Conservation (phyloP, 1,140 invertebrate species). For the Caenorhabditis elegans region DNA sequence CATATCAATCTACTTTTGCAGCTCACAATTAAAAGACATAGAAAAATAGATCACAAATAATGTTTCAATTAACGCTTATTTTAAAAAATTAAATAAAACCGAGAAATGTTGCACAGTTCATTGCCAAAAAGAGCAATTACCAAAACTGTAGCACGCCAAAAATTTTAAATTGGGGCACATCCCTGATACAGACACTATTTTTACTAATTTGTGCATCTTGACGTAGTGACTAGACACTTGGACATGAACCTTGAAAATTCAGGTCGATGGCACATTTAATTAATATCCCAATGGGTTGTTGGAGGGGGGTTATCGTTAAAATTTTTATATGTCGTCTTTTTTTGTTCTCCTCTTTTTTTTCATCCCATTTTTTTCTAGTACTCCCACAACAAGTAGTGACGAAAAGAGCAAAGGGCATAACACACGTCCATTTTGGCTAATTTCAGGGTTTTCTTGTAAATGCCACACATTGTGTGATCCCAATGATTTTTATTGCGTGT, state of each 20-base stretch:
- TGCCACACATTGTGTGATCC: neutral
- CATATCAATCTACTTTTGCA: too few relatives aligned
- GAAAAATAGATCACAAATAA: too few relatives aligned
- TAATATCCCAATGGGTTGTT: neutral
- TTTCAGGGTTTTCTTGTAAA: neutral
- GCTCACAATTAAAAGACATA: too few relatives aligned
- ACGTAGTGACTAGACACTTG: too few relatives aligned
- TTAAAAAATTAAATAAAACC: too few relatives aligned
- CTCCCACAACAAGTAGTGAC: neutral
- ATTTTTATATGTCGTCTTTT: conserved; percentile 13
- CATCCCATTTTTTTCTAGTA: neutral
- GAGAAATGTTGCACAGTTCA: too few relatives aligned
- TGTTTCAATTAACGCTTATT: too few relatives aligned
- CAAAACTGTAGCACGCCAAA: too few relatives aligned
- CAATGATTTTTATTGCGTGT: conserved; percentile 8
- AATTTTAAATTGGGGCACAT: too few relatives aligned
- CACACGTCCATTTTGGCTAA: neutral
- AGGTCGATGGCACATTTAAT: conserved; percentile 16
- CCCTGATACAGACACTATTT: too few relatives aligned
- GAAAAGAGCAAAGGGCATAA: conserved; percentile 20
- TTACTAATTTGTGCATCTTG: too few relatives aligned
- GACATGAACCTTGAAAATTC: neutral
- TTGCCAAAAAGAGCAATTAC: too few relatives aligned
- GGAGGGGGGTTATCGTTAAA: conserved; percentile 17
- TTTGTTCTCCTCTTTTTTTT: neutral